These are phyloP conservation scores for Sesamia nonagrioides DNA, from an alignment of 1,140 invertebrate species.

Conservation along the genomic window DNA sequence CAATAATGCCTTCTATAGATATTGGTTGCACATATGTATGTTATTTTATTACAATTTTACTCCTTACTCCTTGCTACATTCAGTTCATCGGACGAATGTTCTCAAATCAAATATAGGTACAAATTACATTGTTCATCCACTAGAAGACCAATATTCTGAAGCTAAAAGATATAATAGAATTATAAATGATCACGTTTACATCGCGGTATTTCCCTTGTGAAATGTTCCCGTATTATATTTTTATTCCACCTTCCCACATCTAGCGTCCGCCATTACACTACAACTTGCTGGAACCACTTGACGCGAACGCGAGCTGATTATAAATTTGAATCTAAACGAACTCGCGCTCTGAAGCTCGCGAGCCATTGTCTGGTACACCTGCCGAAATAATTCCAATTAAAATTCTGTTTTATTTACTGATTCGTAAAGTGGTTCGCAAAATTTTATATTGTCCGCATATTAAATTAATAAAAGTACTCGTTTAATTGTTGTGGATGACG, in stretches of 20 bases:
- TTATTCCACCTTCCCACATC: background rate
- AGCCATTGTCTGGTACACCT: conserved; percentile 28
- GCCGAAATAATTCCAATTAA: conserved; percentile 48
- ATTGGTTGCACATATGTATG: no score
- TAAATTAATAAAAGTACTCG: conserved; percentile 41
- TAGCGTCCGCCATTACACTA: background rate
- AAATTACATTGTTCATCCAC: background rate
- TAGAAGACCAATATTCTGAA: conserved; percentile 6
- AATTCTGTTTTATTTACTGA: conserved; percentile 45
- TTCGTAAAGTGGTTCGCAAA: conserved; percentile 28
- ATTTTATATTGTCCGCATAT: conserved; percentile 46
- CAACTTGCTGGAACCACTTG: conserved; percentile 12
- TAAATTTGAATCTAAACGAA: conserved; percentile 31
- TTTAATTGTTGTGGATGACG: conserved; percentile 16
- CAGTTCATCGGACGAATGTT: background rate
- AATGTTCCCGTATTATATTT: background rate
- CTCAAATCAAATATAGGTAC: background rate
- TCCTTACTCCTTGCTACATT: background rate
- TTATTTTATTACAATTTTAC: background rate
- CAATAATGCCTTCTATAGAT: no score
- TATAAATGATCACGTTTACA: conserved; percentile 6
- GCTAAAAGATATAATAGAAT: conserved; percentile 12
- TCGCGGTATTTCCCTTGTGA: conserved; percentile 8
- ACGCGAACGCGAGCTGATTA: conserved; percentile 12
- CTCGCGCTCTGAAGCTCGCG: background rate